Conservation (phyloP, 2,113 vertebrate species). For the Tetraodon nigroviridis region DNA sequence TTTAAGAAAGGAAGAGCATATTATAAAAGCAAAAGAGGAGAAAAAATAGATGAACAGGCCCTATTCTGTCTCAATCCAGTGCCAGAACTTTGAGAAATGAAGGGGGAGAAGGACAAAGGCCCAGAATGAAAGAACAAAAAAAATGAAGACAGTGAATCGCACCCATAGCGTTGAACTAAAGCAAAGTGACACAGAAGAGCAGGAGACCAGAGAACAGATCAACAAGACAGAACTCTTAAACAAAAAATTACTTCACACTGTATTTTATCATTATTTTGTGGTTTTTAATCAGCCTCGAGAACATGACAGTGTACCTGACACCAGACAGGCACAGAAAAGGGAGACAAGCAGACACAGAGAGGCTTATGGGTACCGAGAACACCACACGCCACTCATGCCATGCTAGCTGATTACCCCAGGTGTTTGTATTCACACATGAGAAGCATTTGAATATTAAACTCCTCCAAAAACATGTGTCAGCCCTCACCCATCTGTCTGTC, state of each 20-base stretch:
- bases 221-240: constrained; percentile 44
- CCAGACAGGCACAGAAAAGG: constrained; percentile 30
- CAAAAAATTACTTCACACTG: constrained; percentile 21
- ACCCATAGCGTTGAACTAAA: constrained; percentile 52
- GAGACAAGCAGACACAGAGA: constrained; percentile 47
- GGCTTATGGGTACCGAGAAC: constrained; percentile 56
- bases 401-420: constrained; percentile 61
- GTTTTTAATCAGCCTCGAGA: constrained; percentile 52
- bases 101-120: constrained; percentile 36
- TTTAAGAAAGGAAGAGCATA: constrained; percentile 68
- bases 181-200: constrained; percentile 58
- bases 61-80: constrained; percentile 53
- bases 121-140: constrained; percentile 52
- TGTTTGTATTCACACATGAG: constrained; percentile 62
- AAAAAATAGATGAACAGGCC: constrained; percentile 55
- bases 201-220: constrained; percentile 33
- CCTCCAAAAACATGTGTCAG: constrained; percentile 63
- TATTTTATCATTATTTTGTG: constrained; percentile 16
- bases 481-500: constrained; percentile 61
- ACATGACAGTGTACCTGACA: constrained; percentile 47
- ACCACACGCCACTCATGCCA: constrained; percentile 36
- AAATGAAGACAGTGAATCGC: constrained; percentile 48
- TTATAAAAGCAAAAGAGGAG: constrained; percentile 31
- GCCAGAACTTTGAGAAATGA: constrained; percentile 52
- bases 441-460: constrained; percentile 66